Percentiles rank a stretch among this genome's conserved stretches.
Conservation (phyloP, 1,140 invertebrate species). For the Frieseomelitta varia region DNA sequence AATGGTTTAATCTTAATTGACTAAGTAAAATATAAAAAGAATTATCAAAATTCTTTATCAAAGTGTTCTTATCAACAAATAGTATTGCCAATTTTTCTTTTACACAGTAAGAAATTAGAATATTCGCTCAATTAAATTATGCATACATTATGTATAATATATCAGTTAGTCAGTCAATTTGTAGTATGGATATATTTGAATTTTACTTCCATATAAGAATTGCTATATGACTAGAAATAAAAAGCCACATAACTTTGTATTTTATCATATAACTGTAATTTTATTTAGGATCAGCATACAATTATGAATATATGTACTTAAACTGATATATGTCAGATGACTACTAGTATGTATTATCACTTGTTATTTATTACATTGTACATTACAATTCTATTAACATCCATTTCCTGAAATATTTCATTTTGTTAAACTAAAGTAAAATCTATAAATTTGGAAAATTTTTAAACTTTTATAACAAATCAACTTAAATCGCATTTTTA, state of each 20-base stretch:
- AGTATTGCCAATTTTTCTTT: background rate
- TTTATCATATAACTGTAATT: background rate
- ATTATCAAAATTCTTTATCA: conserved; percentile 1
- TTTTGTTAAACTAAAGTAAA: background rate
- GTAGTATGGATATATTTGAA: conserved; percentile 7
- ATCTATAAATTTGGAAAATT: background rate
- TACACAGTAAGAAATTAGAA: background rate
- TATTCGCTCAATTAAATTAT: conserved; percentile 28
- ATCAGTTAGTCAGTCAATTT: background rate
- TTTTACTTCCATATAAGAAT: background rate
- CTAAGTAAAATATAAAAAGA: background rate
- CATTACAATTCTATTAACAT: background rate
- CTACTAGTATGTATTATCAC: background rate
- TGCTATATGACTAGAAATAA: background rate
- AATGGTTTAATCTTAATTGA: background rate
- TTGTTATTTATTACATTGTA: background rate
- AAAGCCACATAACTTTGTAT: background rate
- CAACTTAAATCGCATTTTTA: background rate
- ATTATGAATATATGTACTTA: background rate
- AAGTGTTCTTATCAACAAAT: conserved; percentile 23
- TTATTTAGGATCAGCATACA: background rate
- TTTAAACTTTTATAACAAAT: background rate
- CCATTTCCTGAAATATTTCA: background rate
- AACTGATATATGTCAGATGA: background rate
- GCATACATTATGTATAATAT: background rate